Conservation (phyloP, 2,113 vertebrate genomes). For the Tyto alba region DNA sequence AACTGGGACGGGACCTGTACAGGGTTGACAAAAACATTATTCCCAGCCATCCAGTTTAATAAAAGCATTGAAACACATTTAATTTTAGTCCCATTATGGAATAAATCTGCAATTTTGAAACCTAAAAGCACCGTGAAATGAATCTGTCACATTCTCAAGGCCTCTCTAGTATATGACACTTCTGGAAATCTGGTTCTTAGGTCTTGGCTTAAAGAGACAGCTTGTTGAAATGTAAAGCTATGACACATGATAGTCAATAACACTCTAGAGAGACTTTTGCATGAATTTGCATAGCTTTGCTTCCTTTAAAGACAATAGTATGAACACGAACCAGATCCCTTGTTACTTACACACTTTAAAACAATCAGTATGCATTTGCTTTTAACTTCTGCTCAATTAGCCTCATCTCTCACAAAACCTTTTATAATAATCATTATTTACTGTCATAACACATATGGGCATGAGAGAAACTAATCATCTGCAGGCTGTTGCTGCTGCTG, state of each 20-base stretch:
- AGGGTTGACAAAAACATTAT: background rate
- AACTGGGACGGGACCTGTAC: background rate
- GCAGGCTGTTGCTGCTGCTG: background rate
- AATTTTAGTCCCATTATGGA: background rate
- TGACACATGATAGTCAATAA: background rate
- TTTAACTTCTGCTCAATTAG: background rate
- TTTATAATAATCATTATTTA: constrained; percentile 1
- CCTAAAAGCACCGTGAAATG: background rate
- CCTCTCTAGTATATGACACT: background rate
- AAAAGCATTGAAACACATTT: background rate
- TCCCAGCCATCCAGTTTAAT: background rate
- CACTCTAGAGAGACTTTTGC: background rate
- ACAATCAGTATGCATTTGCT: background rate
- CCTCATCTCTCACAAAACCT: background rate
- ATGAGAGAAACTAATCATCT: background rate
- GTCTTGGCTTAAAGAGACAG: background rate
- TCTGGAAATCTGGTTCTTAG: background rate
- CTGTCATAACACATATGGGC: background rate
- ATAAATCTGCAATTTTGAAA: constrained; percentile 3
- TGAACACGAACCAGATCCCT: background rate
- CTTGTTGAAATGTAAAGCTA: background rate
- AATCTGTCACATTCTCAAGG: constrained; percentile 3
- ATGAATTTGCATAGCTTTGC: background rate
- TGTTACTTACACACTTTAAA: background rate
- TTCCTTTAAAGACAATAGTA: background rate